Base-by-base conservation (phyloP, 1,140 invertebrate species). In the Drosophila guanche region DNA sequence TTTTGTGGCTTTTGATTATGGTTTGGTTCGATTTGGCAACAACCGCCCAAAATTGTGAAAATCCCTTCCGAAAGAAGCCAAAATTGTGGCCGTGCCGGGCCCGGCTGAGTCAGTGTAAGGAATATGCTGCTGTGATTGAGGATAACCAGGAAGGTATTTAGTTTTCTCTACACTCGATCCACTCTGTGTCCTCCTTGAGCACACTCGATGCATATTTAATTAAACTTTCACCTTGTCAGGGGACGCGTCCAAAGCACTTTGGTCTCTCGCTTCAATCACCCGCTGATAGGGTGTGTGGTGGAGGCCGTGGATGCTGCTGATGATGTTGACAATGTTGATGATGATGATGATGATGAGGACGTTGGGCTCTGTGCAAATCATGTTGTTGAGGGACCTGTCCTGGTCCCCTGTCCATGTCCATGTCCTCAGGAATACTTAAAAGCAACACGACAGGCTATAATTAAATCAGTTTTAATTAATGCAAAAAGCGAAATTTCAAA, bases 391-490 rank as follows among this genome's bases (percentile, higher is more conserved):
- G 25, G 40, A 8, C 23, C 25, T 27, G 37, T 48, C 41, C 33
- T 51, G 46, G 23, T 20, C 41, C 23, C 2, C 16, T 20, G 16
- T 20, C 16, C 16, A 20, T 57, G 25, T 62, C 22, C 47, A 48
- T 42, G 16, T 42, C 45, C 69, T 62, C 48, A 27, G 61, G 52
- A 75, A 76, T 68, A 69, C 79, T 84, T 76, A 79, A 84, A 79
- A 80, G 77, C 83, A 73, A 86, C 69, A 81, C 69, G 83, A 85
- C 83, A 55, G 54, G 66, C 83, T 72, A 67, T 79, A 86, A 86
- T 86, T 86, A 86, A 86, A 86, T 86, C 83, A 88, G 73, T 86
- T 86, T 86, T 86, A 86, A 86, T 86, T 86, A 86, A 86, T 86
- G 83, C 83, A 86, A 86, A 86, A 86, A 83, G 76, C 62, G 74